Evolutionary conservation across 2,113 vertebrate genomes (phyloP).

Genomic region (Osmerus eperlanus): DNA sequence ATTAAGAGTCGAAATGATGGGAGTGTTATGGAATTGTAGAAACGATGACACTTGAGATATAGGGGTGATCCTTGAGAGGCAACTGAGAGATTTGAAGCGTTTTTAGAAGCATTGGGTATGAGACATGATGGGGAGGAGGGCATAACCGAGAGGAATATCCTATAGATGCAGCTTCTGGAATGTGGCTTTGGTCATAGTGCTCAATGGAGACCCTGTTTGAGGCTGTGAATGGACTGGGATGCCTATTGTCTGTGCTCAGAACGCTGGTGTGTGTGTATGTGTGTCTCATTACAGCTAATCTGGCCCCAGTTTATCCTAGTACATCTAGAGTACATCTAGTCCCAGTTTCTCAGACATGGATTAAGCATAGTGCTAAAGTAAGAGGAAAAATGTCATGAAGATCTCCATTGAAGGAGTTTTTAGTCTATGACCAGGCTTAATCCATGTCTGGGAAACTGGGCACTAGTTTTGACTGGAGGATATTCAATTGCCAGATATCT

Average conservation of each 20-base stretch:
- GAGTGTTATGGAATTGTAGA: neutral
- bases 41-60: neutral
- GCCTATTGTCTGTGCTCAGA: neutral
- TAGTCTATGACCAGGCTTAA: too few species aligned
- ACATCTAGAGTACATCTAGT: too few species aligned
- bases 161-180: neutral
- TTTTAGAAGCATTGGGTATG: neutral
- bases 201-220: constrained; percentile 11
- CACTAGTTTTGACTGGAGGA: too few species aligned
- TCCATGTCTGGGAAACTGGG: too few species aligned
- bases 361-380: too few species aligned
- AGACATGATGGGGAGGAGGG: neutral
- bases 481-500: neutral
- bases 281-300: neutral
- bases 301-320: neutral
- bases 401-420: too few species aligned
- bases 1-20: neutral
- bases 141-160: neutral
- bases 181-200: neutral
- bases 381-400: too few species aligned
- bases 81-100: neutral
- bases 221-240: neutral
- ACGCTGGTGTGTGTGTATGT: constrained; percentile 1
- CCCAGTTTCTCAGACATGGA: too few species aligned
- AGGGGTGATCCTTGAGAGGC: neutral